phyloP scores from a whole-genome alignment of 2,113 vertebrate species.

The Otolemur garnettii region DNA sequence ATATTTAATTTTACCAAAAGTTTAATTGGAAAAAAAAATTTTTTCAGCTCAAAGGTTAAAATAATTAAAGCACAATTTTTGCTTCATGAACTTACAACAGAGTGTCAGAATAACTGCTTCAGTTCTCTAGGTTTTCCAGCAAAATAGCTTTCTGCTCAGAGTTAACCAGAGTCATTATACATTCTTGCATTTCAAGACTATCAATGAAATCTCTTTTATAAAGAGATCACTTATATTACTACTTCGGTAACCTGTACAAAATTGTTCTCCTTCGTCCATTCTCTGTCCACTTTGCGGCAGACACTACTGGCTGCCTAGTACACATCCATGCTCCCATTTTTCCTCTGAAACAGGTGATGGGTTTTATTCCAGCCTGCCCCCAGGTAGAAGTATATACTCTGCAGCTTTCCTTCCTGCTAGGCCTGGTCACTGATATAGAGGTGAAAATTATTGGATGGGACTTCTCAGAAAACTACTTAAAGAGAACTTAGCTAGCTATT shows the following conservation, averaged over 20 bases:
- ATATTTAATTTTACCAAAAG: not conserved
- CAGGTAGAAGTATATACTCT: not conserved
- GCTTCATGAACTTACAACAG: not conserved
- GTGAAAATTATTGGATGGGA: not conserved
- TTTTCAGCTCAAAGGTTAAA: slow-evolving; percentile 48
- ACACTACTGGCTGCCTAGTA: not conserved
- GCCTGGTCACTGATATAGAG: not conserved
- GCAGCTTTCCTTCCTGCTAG: not conserved
- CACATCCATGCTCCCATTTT: not conserved
- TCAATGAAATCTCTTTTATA: not conserved
- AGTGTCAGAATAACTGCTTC: slow-evolving; percentile 24
- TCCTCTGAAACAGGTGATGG: not conserved
- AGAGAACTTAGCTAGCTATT: not conserved
- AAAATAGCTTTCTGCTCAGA: not conserved
- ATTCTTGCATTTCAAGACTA: not conserved
- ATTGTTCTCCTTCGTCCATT: not conserved
- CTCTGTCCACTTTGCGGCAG: not conserved
- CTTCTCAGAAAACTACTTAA: not conserved
- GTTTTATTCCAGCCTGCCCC: not conserved
- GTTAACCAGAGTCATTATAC: not conserved
- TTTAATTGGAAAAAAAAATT: not conserved
- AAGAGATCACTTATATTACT: not conserved
- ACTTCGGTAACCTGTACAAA: not conserved
- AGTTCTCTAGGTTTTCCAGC: not conserved
- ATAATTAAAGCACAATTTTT: slow-evolving; percentile 53